A percentile compares a stretch with the other conserved stretches of the same genome.
Evolutionary conservation across 2,797 vertebrate genomes (phyloP).

Genomic region (Emydoidea blandingii): DNA sequence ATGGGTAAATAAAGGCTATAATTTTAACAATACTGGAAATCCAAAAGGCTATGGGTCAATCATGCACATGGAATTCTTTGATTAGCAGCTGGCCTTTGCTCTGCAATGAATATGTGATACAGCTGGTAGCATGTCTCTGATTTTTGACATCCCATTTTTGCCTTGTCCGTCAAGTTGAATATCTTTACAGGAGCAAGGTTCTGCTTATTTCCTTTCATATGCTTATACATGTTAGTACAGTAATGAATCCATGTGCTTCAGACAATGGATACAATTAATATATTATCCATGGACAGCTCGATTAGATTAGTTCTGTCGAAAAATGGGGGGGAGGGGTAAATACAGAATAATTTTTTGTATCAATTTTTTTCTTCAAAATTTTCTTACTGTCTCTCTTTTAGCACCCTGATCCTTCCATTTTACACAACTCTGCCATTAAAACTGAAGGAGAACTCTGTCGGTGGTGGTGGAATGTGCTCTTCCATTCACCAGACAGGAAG

Average conservation of each 20-base stretch:
- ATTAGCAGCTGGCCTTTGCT: not conserved
- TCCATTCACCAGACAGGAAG: rapidly evolving
- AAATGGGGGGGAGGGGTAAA: not conserved
- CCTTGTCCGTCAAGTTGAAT: not conserved
- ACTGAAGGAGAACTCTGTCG: not conserved
- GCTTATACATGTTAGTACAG: rapidly evolving
- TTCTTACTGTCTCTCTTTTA: not conserved
- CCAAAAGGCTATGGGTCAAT: not conserved
- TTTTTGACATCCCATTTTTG: not conserved
- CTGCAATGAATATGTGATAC: not conserved
- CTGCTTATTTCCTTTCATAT: not conserved
- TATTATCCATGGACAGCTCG: not conserved
- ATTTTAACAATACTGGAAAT: not conserved
- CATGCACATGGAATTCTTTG: not conserved
- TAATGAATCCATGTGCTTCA: not conserved
- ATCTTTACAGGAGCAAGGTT: rapidly evolving
- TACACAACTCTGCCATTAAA: not conserved
- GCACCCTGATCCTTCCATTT: not conserved
- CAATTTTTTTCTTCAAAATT: not conserved
- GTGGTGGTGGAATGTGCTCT: not conserved
- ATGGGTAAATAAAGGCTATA: not conserved
- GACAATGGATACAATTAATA: not conserved
- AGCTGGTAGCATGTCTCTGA: not conserved
- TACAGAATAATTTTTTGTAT: not conserved
- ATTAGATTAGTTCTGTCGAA: not conserved